A percentile compares a stretch with the other conserved stretches of the same genome.
phyloP scores from a whole-genome alignment of 1,140 invertebrate species.

The Holotrichia oblita region DNA sequence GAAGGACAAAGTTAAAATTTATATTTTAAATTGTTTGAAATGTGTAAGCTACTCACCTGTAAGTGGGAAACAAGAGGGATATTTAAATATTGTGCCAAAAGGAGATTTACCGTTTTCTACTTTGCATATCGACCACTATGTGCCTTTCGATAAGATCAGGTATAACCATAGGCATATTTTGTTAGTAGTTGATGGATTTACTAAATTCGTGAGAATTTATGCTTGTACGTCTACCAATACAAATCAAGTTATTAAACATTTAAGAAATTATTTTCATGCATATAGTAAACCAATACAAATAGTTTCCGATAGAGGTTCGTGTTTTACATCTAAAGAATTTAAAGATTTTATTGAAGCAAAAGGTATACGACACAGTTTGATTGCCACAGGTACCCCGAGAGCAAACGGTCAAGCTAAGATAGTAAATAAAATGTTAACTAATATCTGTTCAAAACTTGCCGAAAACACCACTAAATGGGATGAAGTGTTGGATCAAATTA shows the following conservation, averaged over 20 bases:
- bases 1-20: slow-evolving; percentile 39
- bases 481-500: slow-evolving; percentile 43
- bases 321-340: slow-evolving; percentile 51
- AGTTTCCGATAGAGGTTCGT: slow-evolving; percentile 50
- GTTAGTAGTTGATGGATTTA: slow-evolving; percentile 47
- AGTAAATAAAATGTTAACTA: slow-evolving; percentile 47
- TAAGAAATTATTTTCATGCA: slow-evolving; percentile 44
- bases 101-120: slow-evolving; percentile 45
- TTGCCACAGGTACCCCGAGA: slow-evolving; percentile 52
- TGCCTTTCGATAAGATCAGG: slow-evolving; percentile 46
- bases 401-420: slow-evolving; percentile 54
- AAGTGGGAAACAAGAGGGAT: slow-evolving; percentile 37
- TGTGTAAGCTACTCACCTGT: slow-evolving; percentile 40
- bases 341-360: slow-evolving; percentile 47
- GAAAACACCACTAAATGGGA: slow-evolving; percentile 48
- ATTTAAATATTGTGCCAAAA: slow-evolving; percentile 45
- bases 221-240: slow-evolving; percentile 39
- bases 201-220: slow-evolving; percentile 50
- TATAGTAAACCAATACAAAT: slow-evolving; percentile 51
- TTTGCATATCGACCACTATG: slow-evolving; percentile 50
- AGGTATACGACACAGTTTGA: slow-evolving; percentile 47
- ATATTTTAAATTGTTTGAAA: slow-evolving; percentile 46
- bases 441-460: slow-evolving; percentile 48
- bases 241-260: slow-evolving; percentile 41
- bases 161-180: slow-evolving; percentile 47